Percentiles rank a stretch among this genome's conserved stretches.
phyloP scores from a whole-genome alignment of 2,797 vertebrate genomes.

The Platalea minor region DNA sequence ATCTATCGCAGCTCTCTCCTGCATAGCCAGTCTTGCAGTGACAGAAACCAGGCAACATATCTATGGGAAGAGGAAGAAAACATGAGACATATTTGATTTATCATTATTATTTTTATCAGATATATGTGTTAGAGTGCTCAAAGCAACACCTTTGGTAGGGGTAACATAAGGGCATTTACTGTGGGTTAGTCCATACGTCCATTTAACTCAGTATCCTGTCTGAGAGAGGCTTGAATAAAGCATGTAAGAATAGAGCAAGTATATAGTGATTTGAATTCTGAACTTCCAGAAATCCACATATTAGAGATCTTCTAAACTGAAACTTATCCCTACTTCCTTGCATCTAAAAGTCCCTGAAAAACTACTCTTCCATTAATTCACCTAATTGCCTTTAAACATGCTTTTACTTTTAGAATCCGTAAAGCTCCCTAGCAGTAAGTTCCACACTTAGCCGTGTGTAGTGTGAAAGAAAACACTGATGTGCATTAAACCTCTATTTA shows the following conservation, averaged over 20 bases:
- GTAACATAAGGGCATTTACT: background rate
- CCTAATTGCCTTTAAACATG: background rate
- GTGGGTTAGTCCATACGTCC: background rate
- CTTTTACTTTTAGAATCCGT: background rate
- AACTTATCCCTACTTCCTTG: background rate
- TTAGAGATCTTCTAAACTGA: background rate
- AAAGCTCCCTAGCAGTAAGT: background rate
- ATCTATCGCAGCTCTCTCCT: conserved; percentile 86
- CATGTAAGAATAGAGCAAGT: background rate
- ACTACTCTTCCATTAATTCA: background rate
- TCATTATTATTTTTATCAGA: background rate
- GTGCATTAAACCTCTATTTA: background rate
- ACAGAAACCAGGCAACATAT: conserved; percentile 86
- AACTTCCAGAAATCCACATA: background rate
- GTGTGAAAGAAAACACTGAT: background rate
- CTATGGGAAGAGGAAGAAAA: conserved; percentile 65
- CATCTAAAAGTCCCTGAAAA: background rate
- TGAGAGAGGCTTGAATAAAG: background rate
- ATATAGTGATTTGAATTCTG: background rate
- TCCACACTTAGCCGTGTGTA: background rate
- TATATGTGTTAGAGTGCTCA: background rate
- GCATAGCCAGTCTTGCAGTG: conserved; percentile 89
- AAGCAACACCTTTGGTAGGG: background rate
- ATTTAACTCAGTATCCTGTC: background rate
- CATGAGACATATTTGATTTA: background rate